A percentile compares a stretch with the other conserved stretches of the same genome.
phyloP scores from a whole-genome alignment of 2,113 vertebrate species.

The Centropus bengalensis region DNA sequence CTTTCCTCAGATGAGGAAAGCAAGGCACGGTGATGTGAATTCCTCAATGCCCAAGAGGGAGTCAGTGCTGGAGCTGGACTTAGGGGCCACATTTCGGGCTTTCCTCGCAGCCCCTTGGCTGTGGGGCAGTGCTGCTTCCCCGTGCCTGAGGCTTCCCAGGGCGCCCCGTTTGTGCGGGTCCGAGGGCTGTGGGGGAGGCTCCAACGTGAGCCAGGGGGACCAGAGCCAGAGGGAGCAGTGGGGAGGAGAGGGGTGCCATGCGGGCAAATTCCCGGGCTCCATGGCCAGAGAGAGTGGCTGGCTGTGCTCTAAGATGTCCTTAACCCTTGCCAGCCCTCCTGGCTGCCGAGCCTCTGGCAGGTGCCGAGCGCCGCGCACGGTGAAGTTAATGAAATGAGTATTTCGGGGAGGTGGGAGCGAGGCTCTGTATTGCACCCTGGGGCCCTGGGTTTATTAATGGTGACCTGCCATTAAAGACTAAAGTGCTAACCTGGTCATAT shows the following conservation, averaged over 20 bases:
- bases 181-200: background rate
- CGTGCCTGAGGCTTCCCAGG: too few relatives aligned
- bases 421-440: slow-evolving; percentile 82
- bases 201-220: fast-evolving
- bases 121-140: background rate
- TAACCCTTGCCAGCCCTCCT: slow-evolving; percentile 33
- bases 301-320: background rate
- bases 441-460: slow-evolving; percentile 91
- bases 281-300: background rate
- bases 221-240: background rate
- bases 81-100: background rate
- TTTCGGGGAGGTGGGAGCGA: slow-evolving; percentile 72
- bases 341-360: slow-evolving; percentile 15
- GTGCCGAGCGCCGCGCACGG: slow-evolving; percentile 30
- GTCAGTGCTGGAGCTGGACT: background rate
- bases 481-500: slow-evolving; percentile 94
- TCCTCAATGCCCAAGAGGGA: too few relatives aligned
- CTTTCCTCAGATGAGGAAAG: background rate
- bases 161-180: fast-evolving
- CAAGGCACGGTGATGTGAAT: fast-evolving
- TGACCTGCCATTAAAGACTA: slow-evolving; percentile 80
- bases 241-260: background rate
- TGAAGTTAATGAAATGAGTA: slow-evolving; percentile 71
- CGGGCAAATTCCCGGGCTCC: background rate
- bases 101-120: background rate